A percentile compares a stretch with the other conserved stretches of the same genome.
phyloP scores from a whole-genome alignment of 2,797 vertebrate species.

The Ibycter americanus region DNA sequence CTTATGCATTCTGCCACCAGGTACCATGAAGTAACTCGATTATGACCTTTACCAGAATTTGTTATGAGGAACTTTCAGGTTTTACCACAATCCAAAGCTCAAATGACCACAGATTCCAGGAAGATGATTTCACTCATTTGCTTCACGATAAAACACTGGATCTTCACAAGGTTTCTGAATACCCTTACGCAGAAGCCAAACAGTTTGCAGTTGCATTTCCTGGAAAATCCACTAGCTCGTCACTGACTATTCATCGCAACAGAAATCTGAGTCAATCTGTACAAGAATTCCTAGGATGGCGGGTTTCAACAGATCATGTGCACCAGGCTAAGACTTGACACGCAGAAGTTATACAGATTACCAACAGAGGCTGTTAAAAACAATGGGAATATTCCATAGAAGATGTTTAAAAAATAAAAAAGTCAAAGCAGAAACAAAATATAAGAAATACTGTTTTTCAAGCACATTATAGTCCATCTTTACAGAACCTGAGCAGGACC shows the following conservation, averaged over 20 bases:
- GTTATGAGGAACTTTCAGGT: not conserved
- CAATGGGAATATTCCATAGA: not conserved
- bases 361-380: not conserved
- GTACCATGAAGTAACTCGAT: not conserved
- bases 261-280: slow-evolving; percentile 50
- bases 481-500: not conserved
- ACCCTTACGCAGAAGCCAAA: slow-evolving; percentile 49
- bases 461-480: not conserved
- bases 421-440: not conserved
- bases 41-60: slow-evolving; percentile 3
- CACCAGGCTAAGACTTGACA: not conserved
- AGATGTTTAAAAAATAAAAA: not conserved
- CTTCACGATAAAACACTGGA: slow-evolving; percentile 60
- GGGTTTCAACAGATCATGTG: not conserved
- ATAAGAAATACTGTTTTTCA: not conserved
- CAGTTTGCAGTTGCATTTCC: slow-evolving; percentile 61
- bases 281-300: slow-evolving; percentile 39
- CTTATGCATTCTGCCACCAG: not conserved
- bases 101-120: slow-evolving; percentile 72
- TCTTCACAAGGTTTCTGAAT: slow-evolving; percentile 52
- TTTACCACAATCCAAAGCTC: slow-evolving; percentile 44
- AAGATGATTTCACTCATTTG: slow-evolving; percentile 73
- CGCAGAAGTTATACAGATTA: not conserved
- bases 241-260: slow-evolving; percentile 43
- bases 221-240: slow-evolving; percentile 69